A percentile compares a stretch with the other conserved stretches of the same genome.
Conservation (phyloP, 2,113 vertebrate genomes). For the Pseudopodoces humilis region DNA sequence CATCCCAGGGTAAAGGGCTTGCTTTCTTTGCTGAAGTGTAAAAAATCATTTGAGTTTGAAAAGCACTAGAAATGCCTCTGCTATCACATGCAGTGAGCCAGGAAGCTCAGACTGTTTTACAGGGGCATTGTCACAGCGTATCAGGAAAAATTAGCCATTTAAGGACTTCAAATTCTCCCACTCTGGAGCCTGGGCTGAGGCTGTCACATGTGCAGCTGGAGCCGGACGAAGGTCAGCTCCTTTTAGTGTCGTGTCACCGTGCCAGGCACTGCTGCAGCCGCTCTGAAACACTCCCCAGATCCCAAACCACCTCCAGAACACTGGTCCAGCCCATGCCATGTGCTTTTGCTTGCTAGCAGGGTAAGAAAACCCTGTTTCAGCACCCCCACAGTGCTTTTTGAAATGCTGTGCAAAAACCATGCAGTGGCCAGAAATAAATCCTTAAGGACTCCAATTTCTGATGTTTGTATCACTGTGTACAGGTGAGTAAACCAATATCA, state of each 20-base stretch:
- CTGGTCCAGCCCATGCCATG: background rate
- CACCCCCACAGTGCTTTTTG: background rate
- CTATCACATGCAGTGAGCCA: background rate
- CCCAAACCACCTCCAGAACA: background rate
- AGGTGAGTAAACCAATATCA: background rate
- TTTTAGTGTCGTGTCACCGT: rapidly evolving
- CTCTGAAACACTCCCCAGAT: background rate
- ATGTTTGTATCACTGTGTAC: background rate
- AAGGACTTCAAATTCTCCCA: background rate
- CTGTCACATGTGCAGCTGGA: background rate
- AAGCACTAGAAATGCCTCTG: background rate
- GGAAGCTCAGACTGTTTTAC: background rate
- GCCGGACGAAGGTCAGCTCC: rapidly evolving
- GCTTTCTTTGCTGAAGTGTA: background rate
- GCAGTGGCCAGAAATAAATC: background rate
- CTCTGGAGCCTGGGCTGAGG: background rate
- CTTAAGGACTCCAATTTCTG: background rate
- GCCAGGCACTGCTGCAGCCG: background rate
- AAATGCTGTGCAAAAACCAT: background rate
- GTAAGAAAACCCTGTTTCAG: background rate
- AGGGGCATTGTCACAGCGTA: background rate
- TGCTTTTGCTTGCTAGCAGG: background rate
- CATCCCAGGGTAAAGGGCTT: background rate
- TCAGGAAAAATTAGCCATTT: background rate
- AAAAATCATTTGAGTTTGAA: background rate